Conservation (phyloP, 2,888 invertebrate genomes). For the Drosophila picticornis region DNA sequence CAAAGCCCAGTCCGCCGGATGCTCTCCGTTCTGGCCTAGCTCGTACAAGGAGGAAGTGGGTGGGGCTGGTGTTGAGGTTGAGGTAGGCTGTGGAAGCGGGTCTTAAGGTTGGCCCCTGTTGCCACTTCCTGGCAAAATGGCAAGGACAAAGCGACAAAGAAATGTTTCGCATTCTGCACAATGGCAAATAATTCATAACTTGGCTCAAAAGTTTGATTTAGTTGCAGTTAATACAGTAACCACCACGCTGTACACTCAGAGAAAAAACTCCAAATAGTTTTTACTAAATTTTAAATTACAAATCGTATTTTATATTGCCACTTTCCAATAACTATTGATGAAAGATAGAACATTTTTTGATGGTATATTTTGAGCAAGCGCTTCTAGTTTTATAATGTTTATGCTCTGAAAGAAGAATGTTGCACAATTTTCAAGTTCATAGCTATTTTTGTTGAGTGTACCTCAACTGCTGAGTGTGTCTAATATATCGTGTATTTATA, state of each 20-base stretch:
- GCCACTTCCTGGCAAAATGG: conserved; percentile 36
- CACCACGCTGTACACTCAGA: neutral
- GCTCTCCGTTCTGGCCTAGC: conserved; percentile 13
- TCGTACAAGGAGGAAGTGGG: neutral
- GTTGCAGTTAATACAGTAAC: conserved; percentile 75
- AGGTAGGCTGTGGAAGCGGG: neutral
- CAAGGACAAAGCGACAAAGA: conserved; percentile 63
- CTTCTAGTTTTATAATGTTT: neutral
- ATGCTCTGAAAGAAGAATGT: neutral
- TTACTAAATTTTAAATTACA: neutral
- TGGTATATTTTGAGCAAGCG: neutral
- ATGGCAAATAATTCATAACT: conserved; percentile 79
- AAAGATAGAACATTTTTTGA: neutral
- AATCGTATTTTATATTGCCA: neutral
- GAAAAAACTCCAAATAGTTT: neutral
- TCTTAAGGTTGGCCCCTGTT: conserved; percentile 39
- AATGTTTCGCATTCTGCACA: conserved; percentile 76
- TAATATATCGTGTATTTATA: neutral
- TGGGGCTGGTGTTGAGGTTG: neutral
- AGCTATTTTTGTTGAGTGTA: neutral
- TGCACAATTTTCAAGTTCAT: neutral
- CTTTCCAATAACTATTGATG: neutral
- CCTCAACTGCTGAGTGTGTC: neutral
- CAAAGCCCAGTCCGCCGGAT: conserved; percentile 18
- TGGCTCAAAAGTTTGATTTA: conserved; percentile 78